Base-by-base conservation (phyloP, 2,888 invertebrate genomes). In the Mycogona germanica region DNA sequence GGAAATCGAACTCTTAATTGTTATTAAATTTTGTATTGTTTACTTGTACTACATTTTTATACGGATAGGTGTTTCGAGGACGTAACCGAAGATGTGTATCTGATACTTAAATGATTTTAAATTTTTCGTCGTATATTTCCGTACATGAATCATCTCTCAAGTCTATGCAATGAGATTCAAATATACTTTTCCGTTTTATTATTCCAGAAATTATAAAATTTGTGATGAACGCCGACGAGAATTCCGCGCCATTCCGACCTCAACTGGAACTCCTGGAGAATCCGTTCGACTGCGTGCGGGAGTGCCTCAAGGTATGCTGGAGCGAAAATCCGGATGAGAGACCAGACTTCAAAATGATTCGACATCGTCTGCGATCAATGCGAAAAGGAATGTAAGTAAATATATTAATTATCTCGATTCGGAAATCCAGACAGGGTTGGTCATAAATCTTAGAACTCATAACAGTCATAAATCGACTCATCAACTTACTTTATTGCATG, bases 221-320 rank as follows among this genome's bases (percentile, higher is more conserved):
- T 32, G 63, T 70, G 1, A 62, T 59, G 54, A 57, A 61, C 4
- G 53, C 50, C 3, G 60, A 58, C 4, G 38, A 51, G 17, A 35
- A 32, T 25, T 19, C 29, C 14, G 52, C 62, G 12, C 66, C 66
- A 1, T 69, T 57, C 68, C 83, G 88, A 62, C 92, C 92, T 0
- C 81, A 84, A 0, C 67, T 91, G 59, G 85, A 85, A 41, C 78
- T 81, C 0, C 68, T 91, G 49, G 81, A 85, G 62, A 84, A 82
- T 40, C 79, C 81, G 38, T 62, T 56, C 42, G 63, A 64, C 28
- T 64, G 60, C 28, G 61, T 68, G 6, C 57, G 62, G 23, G 60
- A 58, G 28, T 62, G 63, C 40, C 68, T 72, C 61, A 65, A 62
- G 53, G 71, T 73, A 50, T 74, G 74, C 57, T 75, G 74, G 74